A percentile compares a stretch with the other conserved stretches of the same genome.
Conservation (phyloP, 2,113 vertebrate species). For the Otis tarda region DNA sequence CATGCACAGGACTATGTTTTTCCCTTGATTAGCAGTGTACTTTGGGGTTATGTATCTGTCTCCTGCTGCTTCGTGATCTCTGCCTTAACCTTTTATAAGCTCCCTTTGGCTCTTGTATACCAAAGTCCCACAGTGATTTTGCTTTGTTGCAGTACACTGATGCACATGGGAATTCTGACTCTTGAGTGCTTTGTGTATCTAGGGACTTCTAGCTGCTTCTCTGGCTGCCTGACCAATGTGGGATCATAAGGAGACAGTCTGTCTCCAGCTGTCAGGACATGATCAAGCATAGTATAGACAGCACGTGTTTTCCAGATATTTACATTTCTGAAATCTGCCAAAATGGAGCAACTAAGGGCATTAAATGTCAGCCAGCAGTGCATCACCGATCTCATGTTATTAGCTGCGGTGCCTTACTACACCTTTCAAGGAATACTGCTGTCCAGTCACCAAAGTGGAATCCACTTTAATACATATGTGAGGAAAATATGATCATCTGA, state of each 20-base stretch:
- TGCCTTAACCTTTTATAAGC: not conserved
- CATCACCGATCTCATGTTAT: not conserved
- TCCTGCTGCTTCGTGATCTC: not conserved
- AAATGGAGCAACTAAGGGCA: not conserved
- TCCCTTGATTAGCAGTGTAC: not conserved
- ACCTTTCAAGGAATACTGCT: not conserved
- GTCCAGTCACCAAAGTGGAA: not conserved
- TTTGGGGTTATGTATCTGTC: not conserved
- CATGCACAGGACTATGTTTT: not conserved
- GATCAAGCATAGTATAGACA: not conserved
- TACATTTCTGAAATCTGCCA: not conserved
- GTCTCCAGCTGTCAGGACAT: not conserved
- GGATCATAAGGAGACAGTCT: not conserved
- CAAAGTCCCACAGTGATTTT: not conserved
- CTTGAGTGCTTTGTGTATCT: not conserved
- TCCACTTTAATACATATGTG: not conserved
- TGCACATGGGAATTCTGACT: not conserved
- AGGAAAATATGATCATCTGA: not conserved
- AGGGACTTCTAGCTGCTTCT: not conserved
- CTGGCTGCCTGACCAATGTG: not conserved
- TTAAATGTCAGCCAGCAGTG: not conserved
- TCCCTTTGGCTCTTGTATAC: not conserved
- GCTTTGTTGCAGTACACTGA: not conserved
- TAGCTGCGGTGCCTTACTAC: not conserved
- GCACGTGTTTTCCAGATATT: not conserved